Evolutionary conservation across 2,113 vertebrate genomes (phyloP).

Genomic region (Antigone vipio): DNA sequence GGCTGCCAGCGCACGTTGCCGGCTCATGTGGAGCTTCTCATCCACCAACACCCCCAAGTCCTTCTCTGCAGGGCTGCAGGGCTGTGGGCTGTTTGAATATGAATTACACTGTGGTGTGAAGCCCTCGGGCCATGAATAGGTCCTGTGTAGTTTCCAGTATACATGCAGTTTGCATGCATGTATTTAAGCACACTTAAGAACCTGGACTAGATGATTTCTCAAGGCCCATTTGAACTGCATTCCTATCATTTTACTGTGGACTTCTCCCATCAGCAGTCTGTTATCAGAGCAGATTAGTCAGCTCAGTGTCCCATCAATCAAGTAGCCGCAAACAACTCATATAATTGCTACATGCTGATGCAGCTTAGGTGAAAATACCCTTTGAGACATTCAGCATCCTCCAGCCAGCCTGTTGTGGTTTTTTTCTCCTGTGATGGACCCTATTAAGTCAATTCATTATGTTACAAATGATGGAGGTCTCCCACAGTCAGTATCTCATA

Average conservation of each 20-base stretch:
- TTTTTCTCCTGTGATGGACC: background rate
- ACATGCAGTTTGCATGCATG: background rate
- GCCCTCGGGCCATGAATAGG: background rate
- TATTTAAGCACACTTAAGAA: background rate
- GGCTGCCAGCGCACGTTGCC: rapidly evolving
- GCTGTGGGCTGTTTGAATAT: background rate
- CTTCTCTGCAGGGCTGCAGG: background rate
- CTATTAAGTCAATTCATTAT: background rate
- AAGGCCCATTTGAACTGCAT: background rate
- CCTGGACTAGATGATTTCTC: background rate
- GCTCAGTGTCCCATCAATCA: background rate
- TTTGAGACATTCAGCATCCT: background rate
- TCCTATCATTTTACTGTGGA: background rate
- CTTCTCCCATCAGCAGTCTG: background rate
- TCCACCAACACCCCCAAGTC: background rate
- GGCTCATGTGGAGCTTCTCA: background rate
- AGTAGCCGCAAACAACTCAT: background rate
- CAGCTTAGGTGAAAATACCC: background rate
- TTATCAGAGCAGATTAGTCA: background rate
- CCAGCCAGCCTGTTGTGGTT: background rate
- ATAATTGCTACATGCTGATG: background rate
- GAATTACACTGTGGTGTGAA: background rate
- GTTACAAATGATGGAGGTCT: background rate
- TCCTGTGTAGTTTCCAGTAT: background rate
- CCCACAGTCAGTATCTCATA: background rate